Conservation (phyloP, 1,140 invertebrate species). For the Drosophila pruinosa region DNA sequence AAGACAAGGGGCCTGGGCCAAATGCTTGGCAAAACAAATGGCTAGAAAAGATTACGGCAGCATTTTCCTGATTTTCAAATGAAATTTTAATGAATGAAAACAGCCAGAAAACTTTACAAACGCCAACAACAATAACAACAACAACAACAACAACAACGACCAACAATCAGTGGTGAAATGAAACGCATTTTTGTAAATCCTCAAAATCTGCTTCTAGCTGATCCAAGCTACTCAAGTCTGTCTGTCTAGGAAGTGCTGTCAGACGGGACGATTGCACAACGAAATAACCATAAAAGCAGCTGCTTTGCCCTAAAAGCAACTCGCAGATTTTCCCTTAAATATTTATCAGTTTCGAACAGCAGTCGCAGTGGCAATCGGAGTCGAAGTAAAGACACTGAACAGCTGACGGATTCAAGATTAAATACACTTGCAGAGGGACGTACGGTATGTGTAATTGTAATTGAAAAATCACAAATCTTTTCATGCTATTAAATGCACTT, state of each 20-base stretch:
- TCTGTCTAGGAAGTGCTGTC: constrained; percentile 4
- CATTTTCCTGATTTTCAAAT: constrained; percentile 76
- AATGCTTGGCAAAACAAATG: constrained; percentile 61
- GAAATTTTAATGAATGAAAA: constrained; percentile 75
- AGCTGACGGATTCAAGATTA: neutral
- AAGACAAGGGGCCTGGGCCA: constrained; percentile 47
- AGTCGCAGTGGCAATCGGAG: neutral
- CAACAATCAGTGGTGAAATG: constrained; percentile 38
- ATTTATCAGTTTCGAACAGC: constrained; percentile 57
- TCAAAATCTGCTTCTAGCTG: neutral
- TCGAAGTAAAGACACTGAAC: neutral
- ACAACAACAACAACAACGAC: constrained; percentile 10
- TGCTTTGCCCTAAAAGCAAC: constrained; percentile 18
- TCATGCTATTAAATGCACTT: too few species aligned
- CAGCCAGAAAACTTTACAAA: constrained; percentile 20
- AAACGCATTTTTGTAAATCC: constrained; percentile 23
- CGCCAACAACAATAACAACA: constrained; percentile 1
- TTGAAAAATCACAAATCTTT: neutral
- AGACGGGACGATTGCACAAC: constrained; percentile 2
- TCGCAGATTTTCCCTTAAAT: constrained; percentile 50
- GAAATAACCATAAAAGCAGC: constrained; percentile 38
- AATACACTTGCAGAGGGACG: constrained; percentile 3
- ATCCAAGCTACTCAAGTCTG: constrained; percentile 29
- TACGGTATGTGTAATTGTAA: neutral
- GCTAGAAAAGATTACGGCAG: constrained; percentile 67